Percentiles rank a stretch among this genome's conserved stretches.
phyloP scores from a whole-genome alignment of 2,113 vertebrate species.

The Pseudonaja textilis region DNA sequence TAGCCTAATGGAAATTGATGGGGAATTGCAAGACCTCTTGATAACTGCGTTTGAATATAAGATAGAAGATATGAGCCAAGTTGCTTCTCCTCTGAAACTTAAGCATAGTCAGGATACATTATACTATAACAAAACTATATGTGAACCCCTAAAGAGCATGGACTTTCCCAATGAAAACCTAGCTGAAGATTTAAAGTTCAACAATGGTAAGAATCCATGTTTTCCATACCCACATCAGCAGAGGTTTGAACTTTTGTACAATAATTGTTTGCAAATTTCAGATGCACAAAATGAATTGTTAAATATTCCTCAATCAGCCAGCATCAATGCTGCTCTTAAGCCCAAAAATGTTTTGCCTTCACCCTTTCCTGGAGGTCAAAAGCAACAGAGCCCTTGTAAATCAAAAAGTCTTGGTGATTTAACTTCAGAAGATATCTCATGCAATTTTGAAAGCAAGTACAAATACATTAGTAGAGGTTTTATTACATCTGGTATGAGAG shows the following conservation, averaged over 20 bases:
- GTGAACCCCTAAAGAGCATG: conserved; percentile 6
- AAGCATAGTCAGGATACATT: conserved; percentile 33
- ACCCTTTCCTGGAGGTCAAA: conserved; percentile 39
- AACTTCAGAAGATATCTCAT: conserved; percentile 95
- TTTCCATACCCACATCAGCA: conserved; percentile 20
- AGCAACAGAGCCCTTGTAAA: conserved; percentile 80
- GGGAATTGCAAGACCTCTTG: conserved; percentile 70
- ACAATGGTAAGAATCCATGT: conserved; percentile 38
- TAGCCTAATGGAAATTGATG: conserved; percentile 79
- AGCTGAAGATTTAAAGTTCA: not conserved
- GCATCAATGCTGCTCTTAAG: rapidly evolving
- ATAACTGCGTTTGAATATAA: conserved; percentile 46
- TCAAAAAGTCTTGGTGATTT: conserved; percentile 96
- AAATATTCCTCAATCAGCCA: conserved; percentile 8
- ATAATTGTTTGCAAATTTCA: conserved; percentile 37
- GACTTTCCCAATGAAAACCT: conserved; percentile 17
- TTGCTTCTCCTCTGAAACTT: conserved; percentile 60
- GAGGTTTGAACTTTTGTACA: conserved; percentile 22
- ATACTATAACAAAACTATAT: conserved; percentile 1
- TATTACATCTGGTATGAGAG: conserved; percentile 76
- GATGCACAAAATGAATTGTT: conserved; percentile 34
- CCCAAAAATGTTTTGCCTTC: conserved; percentile 22
- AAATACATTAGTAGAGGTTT: conserved; percentile 93
- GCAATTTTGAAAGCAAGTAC: conserved; percentile 97
- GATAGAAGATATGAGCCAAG: conserved; percentile 51